These are phyloP conservation scores for Otus scops DNA, from an alignment of 2,797 vertebrate genomes.

Conservation along the genomic window DNA sequence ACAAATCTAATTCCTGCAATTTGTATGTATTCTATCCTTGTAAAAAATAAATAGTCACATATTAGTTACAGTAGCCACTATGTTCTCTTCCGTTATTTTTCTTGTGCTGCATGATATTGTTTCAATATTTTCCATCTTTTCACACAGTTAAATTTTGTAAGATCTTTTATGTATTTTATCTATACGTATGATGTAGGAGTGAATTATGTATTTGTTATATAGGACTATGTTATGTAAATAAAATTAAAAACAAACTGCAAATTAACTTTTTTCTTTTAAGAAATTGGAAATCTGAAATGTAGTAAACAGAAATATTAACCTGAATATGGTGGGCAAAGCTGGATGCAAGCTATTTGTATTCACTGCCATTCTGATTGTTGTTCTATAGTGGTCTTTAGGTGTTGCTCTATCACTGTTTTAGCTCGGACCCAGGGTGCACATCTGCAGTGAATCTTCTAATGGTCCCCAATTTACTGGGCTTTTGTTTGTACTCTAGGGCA, in stretches of 20 bases:
- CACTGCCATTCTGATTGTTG: neutral
- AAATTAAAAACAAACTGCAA: neutral
- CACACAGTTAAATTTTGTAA: neutral
- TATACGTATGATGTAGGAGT: neutral
- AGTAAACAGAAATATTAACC: neutral
- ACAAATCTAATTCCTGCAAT: neutral
- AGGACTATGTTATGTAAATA: neutral
- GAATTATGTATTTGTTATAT: neutral
- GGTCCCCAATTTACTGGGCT: neutral
- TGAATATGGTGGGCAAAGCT: neutral
- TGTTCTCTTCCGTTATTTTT: neutral
- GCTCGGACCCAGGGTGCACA: neutral
- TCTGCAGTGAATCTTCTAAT: neutral
- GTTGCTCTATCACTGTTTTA: neutral
- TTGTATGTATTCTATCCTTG: neutral
- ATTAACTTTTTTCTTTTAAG: neutral
- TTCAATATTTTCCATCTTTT: neutral
- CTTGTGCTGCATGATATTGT: neutral
- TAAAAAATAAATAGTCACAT: neutral
- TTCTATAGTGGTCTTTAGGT: neutral
- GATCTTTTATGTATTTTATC: neutral
- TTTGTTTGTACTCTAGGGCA: neutral
- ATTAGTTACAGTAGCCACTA: neutral
- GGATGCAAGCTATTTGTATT: neutral
- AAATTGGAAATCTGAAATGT: neutral